Percentiles rank a stretch among this genome's conserved stretches.
Evolutionary conservation across 1,140 invertebrate genomes (phyloP).

Genomic region (Spodoptera frugiperda): DNA sequence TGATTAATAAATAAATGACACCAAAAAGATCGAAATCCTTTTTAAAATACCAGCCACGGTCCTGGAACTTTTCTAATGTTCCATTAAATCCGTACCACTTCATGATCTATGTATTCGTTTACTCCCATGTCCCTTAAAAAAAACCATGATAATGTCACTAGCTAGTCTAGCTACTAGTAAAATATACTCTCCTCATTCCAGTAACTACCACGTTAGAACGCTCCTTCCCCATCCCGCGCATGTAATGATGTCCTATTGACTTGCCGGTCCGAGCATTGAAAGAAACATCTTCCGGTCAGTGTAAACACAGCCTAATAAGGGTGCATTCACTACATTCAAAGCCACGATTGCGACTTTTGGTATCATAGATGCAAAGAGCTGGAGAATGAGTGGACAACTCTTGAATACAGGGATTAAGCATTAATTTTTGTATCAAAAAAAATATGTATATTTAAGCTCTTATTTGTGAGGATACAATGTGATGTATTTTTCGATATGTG

Average conservation of each 20-base stretch:
- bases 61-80: no score
- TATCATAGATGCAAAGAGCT: constrained; percentile 32
- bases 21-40: no score
- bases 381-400: constrained; percentile 8
- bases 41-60: no score
- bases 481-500: no score
- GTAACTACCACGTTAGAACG: constrained; percentile 52
- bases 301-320: constrained; percentile 73
- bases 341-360: constrained; percentile 47
- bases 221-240: constrained; percentile 55
- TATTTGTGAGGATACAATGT: no score
- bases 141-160: no score
- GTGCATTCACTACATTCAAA: constrained; percentile 61
- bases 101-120: no score
- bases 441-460: no score
- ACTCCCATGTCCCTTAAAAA: no score
- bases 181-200: neutral
- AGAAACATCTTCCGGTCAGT: constrained; percentile 78
- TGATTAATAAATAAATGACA: no score
- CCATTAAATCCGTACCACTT: no score
- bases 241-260: constrained; percentile 76
- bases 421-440: neutral
- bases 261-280: constrained; percentile 74
- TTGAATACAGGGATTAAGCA: neutral
- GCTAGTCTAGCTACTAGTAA: neutral